phyloP scores from a whole-genome alignment of 1,140 invertebrate genomes.

The Venturia canescens region DNA sequence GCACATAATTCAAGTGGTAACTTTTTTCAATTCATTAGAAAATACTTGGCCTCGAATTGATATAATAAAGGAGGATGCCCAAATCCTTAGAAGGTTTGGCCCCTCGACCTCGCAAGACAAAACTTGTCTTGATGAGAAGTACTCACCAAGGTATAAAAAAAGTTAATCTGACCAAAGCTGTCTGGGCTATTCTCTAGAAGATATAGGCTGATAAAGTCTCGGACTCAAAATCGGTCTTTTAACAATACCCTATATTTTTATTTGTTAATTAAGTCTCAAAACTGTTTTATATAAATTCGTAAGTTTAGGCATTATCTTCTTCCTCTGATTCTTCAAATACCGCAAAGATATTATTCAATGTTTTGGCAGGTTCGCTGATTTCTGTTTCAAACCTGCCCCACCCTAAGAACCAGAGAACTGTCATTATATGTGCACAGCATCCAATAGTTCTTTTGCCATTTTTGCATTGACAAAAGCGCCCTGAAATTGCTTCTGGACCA shows the following conservation, averaged over 20 bases:
- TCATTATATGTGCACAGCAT: constrained; percentile 37
- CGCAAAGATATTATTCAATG: background rate
- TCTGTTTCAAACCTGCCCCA: constrained; percentile 17
- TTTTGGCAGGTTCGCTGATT: background rate
- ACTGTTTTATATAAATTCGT: background rate
- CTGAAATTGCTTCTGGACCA: constrained; percentile 23
- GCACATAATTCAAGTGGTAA: too few species aligned
- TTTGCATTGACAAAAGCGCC: constrained; percentile 49
- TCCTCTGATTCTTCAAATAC: background rate
- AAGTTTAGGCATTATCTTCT: background rate
- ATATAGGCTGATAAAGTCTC: background rate
- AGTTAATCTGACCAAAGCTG: background rate
- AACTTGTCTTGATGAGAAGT: background rate
- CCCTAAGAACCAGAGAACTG: constrained; percentile 39
- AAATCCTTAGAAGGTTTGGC: background rate
- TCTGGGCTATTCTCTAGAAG: background rate
- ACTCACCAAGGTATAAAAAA: constrained; percentile 10
- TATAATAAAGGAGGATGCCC: background rate
- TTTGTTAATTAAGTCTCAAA: background rate
- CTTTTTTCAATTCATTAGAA: too few species aligned
- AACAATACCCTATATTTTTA: background rate
- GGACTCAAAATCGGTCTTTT: background rate
- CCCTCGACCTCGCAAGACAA: background rate
- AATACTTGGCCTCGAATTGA: too few species aligned
- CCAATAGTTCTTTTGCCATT: constrained; percentile 41